Evolutionary conservation across 2,113 vertebrate genomes (phyloP).

Genomic region (Mesocricetus auratus): DNA sequence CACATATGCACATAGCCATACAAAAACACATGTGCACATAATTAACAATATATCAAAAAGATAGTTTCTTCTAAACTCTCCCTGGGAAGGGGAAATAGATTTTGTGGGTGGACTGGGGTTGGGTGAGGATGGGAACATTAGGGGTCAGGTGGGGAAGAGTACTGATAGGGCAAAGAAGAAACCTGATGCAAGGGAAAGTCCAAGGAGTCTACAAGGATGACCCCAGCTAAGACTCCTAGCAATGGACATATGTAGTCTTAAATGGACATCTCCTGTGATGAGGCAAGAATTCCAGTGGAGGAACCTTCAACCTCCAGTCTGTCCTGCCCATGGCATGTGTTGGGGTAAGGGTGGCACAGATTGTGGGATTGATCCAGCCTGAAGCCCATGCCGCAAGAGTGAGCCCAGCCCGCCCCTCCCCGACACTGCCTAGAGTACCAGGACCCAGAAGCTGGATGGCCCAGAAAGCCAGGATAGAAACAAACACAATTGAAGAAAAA

Average conservation of each 20-base stretch:
- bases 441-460: background rate
- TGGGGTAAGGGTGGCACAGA: background rate
- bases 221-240: background rate
- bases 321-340: background rate
- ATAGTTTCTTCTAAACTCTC: background rate
- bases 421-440: background rate
- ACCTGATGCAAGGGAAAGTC: background rate
- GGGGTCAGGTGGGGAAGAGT: background rate
- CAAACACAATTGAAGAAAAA: background rate
- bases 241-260: background rate
- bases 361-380: background rate
- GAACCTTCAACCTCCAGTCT: background rate
- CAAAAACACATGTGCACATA: background rate
- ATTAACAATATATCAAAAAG: background rate
- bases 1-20: background rate
- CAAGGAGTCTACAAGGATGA: background rate
- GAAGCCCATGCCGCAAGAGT: background rate
- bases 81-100: background rate
- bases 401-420: background rate
- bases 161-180: background rate
- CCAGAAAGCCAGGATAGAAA: background rate
- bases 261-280: background rate
- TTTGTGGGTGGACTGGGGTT: background rate
- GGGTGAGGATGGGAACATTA: background rate
- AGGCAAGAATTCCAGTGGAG: background rate